These are phyloP conservation scores for Trachythela sp. DNA, from an alignment of 64 coral and sea anemone species.

Conservation along the genomic window DNA sequence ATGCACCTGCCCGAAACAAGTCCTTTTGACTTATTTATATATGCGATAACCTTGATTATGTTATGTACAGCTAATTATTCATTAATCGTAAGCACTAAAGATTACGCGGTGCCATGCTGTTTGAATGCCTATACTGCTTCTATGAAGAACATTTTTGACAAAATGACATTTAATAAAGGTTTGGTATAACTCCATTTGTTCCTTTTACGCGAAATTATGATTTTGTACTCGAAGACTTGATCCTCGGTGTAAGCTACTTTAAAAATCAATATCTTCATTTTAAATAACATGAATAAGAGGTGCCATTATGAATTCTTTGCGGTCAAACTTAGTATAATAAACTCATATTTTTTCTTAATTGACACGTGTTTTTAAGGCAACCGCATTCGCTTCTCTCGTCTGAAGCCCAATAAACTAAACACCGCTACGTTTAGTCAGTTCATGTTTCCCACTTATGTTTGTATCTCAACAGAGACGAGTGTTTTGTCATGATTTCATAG, in stretches of 20 bases:
- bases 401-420: not conserved
- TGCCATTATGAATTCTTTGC: slow-evolving; percentile 25
- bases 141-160: not conserved
- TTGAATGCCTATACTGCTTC: not conserved
- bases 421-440: not conserved
- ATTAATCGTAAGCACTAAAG: slow-evolving; percentile 34
- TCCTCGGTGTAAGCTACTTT: not conserved
- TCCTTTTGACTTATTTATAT: slow-evolving; percentile 23
- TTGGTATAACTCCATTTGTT: not conserved
- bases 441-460: not conserved
- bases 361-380: slow-evolving; percentile 12
- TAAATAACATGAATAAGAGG: slow-evolving; percentile 15
- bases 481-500: not conserved
- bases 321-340: slow-evolving; percentile 33
- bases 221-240: not conserved
- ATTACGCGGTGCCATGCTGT: slow-evolving; percentile 1
- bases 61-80: slow-evolving; percentile 19
- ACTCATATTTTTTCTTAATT: slow-evolving; percentile 30
- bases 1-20: slow-evolving; percentile 21
- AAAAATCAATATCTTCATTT: not conserved
- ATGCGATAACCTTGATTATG: slow-evolving; percentile 28
- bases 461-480: not conserved
- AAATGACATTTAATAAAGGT: not conserved
- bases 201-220: not conserved
- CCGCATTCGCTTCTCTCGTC: not conserved